phyloP scores from a whole-genome alignment of 1,140 invertebrate genomes.

The Cecropterus lyciades region DNA sequence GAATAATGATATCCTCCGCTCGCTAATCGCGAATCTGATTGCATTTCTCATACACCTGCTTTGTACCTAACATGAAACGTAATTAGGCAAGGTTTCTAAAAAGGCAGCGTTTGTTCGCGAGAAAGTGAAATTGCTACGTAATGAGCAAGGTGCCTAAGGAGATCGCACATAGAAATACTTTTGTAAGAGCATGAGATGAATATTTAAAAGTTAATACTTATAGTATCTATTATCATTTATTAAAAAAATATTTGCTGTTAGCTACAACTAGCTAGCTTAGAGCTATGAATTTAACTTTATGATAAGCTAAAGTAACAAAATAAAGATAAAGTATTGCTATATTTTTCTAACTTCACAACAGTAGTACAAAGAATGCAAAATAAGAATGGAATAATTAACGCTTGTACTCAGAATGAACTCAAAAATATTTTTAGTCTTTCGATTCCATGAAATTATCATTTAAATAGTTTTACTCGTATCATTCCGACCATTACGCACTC shows the following conservation, averaged over 20 bases:
- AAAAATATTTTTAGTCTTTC: constrained; percentile 1
- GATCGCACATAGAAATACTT: no score
- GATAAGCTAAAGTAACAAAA: no score
- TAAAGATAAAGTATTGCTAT: no score
- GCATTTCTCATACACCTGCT: constrained; percentile 52
- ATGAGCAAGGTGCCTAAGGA: constrained; percentile 3
- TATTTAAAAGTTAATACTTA: no score
- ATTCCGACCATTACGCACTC: constrained; percentile 51
- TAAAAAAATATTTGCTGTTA: no score
- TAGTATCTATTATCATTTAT: no score
- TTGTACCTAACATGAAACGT: constrained; percentile 34
- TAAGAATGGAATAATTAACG: constrained; percentile 12
- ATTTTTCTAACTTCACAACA: no score
- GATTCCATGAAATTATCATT: constrained; percentile 53
- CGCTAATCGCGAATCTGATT: constrained; percentile 49
- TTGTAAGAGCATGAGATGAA: no score
- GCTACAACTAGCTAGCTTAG: no score
- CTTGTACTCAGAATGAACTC: neutral
- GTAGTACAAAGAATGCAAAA: no score
- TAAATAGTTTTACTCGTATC: constrained; percentile 47
- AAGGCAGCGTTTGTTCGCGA: constrained; percentile 26
- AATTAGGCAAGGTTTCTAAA: constrained; percentile 37
- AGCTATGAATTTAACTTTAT: no score
- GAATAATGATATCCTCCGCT: constrained; percentile 56
- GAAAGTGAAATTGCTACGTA: constrained; percentile 26